phyloP scores from a whole-genome alignment of 2,113 vertebrate species.

The Syngnathus floridae region DNA sequence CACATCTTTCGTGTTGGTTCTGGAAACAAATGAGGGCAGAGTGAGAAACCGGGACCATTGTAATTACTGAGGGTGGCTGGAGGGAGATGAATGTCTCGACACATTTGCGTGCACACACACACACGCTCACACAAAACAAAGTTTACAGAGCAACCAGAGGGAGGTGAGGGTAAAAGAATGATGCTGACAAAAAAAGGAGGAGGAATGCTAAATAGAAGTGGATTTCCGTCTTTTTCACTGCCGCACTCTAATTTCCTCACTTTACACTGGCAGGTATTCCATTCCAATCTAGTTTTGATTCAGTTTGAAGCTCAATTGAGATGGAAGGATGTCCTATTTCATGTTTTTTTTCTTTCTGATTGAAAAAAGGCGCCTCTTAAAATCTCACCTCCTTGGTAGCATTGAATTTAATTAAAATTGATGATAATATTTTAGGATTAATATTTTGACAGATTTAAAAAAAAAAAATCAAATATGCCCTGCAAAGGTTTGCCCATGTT shows the following conservation, averaged over 20 bases:
- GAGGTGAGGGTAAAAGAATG: neutral
- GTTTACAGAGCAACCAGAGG: conserved; percentile 1
- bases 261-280: neutral
- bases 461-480: too few species aligned
- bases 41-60: conserved; percentile 16
- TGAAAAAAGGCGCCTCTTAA: too few species aligned
- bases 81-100: conserved; percentile 42
- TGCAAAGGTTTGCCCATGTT: too few species aligned
- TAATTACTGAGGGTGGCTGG: conserved; percentile 34
- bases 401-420: too few species aligned
- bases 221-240: neutral
- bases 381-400: too few species aligned
- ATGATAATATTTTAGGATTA: too few species aligned
- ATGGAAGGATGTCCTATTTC: neutral
- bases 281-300: neutral
- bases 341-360: neutral
- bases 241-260: neutral
- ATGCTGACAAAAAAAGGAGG: neutral
- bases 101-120: neutral
- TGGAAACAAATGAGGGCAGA: conserved; percentile 27
- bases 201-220: neutral
- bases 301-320: neutral
- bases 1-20: neutral
- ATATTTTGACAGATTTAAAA: too few species aligned
- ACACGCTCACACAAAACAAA: neutral